A percentile compares a stretch with the other conserved stretches of the same genome.
These are phyloP conservation scores for Penelope pileata DNA, from an alignment of 2,113 vertebrate genomes.

Conservation along the genomic window DNA sequence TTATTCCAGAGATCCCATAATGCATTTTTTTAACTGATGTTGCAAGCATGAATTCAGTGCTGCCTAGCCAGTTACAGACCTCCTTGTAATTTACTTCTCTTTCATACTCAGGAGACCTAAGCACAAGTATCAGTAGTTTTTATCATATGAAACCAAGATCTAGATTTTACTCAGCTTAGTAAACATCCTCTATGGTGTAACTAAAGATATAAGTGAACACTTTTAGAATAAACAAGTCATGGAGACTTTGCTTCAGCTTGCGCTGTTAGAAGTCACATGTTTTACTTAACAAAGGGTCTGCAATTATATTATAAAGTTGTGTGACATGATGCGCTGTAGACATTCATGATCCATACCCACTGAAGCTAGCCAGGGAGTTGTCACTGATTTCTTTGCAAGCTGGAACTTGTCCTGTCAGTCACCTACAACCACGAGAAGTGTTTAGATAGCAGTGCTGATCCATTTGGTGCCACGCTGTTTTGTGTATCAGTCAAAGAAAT, in stretches of 20 bases:
- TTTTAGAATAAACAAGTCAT: neutral
- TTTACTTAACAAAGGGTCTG: neutral
- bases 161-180: constrained; percentile 11
- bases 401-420: neutral
- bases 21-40: neutral
- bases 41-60: constrained; percentile 8
- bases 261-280: neutral
- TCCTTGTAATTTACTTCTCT: constrained; percentile 17
- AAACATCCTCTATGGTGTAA: neutral
- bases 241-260: neutral
- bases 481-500: neutral
- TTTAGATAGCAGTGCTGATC: neutral
- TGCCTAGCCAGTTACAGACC: neutral
- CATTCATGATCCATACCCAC: neutral
- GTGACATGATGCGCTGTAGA: neutral
- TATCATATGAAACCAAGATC: neutral
- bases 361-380: neutral
- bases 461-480: neutral
- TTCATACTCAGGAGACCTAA: neutral
- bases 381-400: neutral
- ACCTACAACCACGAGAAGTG: neutral
- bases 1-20: neutral
- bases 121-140: neutral
- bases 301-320: neutral
- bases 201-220: neutral